These are phyloP conservation scores for Lepus europaeus DNA, from an alignment of 2,113 vertebrate genomes.

Conservation along the genomic window DNA sequence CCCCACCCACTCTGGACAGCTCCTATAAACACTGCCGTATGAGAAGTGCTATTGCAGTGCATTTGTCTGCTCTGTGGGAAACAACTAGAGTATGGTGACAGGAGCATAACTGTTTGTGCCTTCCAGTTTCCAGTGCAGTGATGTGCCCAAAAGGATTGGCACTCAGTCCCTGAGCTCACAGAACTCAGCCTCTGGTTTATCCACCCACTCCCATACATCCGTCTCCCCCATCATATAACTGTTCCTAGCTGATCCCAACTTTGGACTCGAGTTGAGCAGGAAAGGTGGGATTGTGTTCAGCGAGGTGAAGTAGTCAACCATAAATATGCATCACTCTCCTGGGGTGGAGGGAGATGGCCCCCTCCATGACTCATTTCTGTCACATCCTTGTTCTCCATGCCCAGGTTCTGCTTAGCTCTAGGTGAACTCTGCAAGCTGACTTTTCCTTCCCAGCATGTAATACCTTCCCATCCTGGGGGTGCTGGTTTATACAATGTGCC, in stretches of 20 bases:
- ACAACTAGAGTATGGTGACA: not conserved
- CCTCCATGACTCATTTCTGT: constrained; percentile 23
- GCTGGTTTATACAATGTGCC: not conserved
- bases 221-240: not conserved
- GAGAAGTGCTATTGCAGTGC: not conserved
- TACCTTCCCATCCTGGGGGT: not conserved
- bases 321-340: not conserved
- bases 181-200: not conserved
- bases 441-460: constrained; percentile 26
- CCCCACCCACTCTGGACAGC: not conserved
- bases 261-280: constrained; percentile 1
- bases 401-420: constrained; percentile 1
- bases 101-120: not conserved
- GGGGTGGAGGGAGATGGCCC: no score
- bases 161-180: not conserved
- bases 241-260: not conserved
- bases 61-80: not conserved
- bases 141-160: not conserved
- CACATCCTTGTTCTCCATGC: not conserved
- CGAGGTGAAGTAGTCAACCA: not conserved
- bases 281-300: constrained; percentile 4
- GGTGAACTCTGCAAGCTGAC: constrained; percentile 9
- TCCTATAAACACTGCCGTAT: not conserved
- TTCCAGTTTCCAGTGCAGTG: not conserved
- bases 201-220: no score